These are phyloP conservation scores for Drosophila hydei DNA, from an alignment of 1,140 invertebrate genomes.

Conservation along the genomic window DNA sequence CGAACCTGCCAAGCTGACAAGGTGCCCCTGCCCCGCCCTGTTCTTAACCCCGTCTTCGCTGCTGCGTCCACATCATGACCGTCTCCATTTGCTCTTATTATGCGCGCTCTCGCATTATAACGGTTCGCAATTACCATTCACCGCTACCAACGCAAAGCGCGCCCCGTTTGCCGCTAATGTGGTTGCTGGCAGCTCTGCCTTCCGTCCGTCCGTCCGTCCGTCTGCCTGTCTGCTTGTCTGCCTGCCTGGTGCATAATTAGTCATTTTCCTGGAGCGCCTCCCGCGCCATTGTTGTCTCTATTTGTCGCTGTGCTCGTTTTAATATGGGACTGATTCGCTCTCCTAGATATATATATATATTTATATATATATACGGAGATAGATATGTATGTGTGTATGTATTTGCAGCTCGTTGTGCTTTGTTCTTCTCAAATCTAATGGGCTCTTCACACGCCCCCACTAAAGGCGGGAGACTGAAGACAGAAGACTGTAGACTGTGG, in stretches of 20 bases:
- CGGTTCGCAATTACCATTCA: constrained; percentile 80
- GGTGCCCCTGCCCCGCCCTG: not conserved
- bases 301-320: constrained; percentile 71
- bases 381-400: not conserved
- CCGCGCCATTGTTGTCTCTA: constrained; percentile 48
- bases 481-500: not conserved
- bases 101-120: constrained; percentile 75
- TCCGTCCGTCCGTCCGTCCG: not conserved
- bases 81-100: constrained; percentile 65
- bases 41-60: not conserved
- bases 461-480: not conserved
- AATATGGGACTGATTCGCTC: constrained; percentile 25
- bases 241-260: constrained; percentile 61
- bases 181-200: constrained; percentile 33
- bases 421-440: constrained; percentile 39
- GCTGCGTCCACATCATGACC: constrained; percentile 5
- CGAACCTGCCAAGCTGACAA: constrained; percentile 14
- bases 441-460: constrained; percentile 70
- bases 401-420: constrained; percentile 60
- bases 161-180: constrained; percentile 67
- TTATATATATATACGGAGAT: too few relatives aligned
- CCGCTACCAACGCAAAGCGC: constrained; percentile 68
- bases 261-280: constrained; percentile 67
- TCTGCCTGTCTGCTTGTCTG: constrained; percentile 20
- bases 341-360: too few relatives aligned